These are phyloP conservation scores for Didymodactylos carnosus DNA, from an alignment of 2,888 invertebrate species.

Conservation along the genomic window DNA sequence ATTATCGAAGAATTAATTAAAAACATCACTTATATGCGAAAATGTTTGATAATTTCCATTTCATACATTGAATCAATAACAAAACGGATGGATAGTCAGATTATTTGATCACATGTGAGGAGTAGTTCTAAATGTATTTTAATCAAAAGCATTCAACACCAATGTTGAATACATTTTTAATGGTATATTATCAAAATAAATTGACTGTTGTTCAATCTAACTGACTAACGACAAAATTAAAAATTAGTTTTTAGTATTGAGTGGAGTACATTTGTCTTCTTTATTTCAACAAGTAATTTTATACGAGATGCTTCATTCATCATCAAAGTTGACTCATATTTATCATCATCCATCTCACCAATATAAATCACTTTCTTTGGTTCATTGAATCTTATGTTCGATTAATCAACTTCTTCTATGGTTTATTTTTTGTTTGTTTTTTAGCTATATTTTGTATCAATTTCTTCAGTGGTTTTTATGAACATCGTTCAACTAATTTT, in stretches of 20 bases:
- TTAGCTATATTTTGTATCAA: neutral
- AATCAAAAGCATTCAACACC: conserved; percentile 7
- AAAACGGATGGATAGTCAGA: neutral
- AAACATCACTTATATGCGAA: conserved; percentile 9
- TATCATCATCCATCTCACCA: no score
- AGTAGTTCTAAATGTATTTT: neutral
- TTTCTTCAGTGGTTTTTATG: conserved; percentile 7
- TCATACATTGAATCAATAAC: conserved; percentile 1
- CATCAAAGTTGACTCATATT: no score
- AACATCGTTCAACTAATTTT: neutral
- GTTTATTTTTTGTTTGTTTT: no score
- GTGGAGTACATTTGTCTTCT: no score
- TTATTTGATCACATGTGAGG: neutral
- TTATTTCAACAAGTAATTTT: no score
- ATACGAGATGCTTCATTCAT: no score
- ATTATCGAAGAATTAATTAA: neutral
- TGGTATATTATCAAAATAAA: conserved; percentile 9
- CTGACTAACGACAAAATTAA: conserved; percentile 12
- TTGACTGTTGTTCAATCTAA: neutral
- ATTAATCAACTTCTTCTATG: no score
- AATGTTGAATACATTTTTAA: conserved; percentile 6
- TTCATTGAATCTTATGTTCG: no score
- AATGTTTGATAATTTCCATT: neutral
- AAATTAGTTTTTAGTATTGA: neutral
- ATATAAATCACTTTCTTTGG: no score